phyloP scores from a whole-genome alignment of 2,797 vertebrate genomes.

The Coluber constrictor region DNA sequence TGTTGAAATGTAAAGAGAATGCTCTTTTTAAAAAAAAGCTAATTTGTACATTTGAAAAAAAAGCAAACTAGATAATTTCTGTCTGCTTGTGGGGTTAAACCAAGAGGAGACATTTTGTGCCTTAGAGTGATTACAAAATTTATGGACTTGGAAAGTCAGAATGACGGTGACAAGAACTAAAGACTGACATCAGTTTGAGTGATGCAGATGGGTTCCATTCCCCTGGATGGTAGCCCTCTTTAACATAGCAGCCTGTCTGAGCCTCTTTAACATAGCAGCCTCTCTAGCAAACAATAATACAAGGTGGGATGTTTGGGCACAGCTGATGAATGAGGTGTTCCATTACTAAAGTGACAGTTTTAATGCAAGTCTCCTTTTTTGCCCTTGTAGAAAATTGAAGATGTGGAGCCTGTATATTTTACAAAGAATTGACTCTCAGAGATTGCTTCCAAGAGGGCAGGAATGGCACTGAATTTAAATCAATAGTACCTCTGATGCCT shows the following conservation, averaged over 20 bases:
- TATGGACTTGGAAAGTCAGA: background rate
- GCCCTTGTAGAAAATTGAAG: background rate
- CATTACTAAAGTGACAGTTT: background rate
- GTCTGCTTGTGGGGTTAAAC: background rate
- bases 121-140: background rate
- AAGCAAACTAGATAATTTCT: background rate
- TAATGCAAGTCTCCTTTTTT: background rate
- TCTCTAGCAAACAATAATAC: background rate
- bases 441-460: background rate
- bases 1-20: background rate
- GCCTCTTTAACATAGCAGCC: background rate
- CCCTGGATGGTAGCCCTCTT: background rate
- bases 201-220: fast-evolving
- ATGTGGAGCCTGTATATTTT: background rate
- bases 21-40: background rate
- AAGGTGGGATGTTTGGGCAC: background rate
- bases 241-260: background rate
- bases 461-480: background rate
- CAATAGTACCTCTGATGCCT: background rate
- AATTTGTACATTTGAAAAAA: background rate
- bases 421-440: background rate
- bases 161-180: background rate
- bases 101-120: background rate
- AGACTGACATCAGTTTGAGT: background rate
- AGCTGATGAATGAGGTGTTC: background rate